Percentiles rank a stretch among this genome's conserved stretches.
Evolutionary conservation across 2,888 invertebrate species (phyloP).

Genomic region (Lasioglossum malachurum): DNA sequence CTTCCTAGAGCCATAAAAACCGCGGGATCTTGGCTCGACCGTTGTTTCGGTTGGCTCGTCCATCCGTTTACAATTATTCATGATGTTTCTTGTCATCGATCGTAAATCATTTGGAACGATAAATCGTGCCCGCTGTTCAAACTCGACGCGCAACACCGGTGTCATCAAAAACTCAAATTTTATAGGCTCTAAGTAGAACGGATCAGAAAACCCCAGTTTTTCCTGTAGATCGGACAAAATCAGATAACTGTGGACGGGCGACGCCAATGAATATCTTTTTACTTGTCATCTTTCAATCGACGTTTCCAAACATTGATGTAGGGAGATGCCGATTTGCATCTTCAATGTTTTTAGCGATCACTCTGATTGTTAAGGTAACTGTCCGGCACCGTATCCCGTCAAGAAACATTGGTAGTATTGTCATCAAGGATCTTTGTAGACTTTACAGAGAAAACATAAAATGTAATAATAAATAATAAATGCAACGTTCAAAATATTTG

Average conservation of each 20-base stretch:
- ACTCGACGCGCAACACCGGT: not conserved
- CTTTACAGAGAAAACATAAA: no score
- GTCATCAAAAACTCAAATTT: not conserved
- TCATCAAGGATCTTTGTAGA: no score
- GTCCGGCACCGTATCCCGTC: no score
- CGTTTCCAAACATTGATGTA: no score
- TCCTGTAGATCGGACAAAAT: not conserved
- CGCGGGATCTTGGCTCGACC: not conserved
- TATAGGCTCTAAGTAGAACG: not conserved
- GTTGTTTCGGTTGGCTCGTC: not conserved
- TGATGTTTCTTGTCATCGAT: conserved; percentile 30
- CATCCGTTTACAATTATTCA: conserved; percentile 27
- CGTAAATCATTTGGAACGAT: conserved; percentile 41
- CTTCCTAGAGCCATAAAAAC: not conserved
- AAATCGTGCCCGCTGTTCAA: not conserved
- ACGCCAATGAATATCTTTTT: not conserved
- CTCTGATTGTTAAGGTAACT: no score
- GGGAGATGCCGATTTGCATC: no score
- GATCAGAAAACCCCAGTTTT: not conserved
- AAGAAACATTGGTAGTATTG: no score
- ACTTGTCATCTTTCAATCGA: no score
- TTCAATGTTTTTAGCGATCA: no score
- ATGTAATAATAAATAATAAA: no score
- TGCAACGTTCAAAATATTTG: no score
- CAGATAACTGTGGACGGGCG: no score